phyloP scores from a whole-genome alignment of 2,888 invertebrate genomes.

The Drymonia ruficornis region DNA sequence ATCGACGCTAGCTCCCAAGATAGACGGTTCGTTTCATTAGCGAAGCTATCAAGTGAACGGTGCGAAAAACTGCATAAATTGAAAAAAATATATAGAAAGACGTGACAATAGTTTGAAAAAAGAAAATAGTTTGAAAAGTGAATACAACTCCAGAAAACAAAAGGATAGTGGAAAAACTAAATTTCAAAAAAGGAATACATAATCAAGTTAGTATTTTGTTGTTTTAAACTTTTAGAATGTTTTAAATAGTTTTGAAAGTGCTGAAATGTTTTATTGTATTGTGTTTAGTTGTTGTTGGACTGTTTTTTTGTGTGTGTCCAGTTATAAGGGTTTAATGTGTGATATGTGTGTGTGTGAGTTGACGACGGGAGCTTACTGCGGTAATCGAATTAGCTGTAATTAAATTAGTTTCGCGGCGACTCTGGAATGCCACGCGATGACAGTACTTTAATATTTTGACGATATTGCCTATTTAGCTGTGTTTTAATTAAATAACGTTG shows the following conservation, averaged over 20 bases:
- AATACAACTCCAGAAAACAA: neutral
- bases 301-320: conserved; percentile 11
- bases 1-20: conserved; percentile 66
- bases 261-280: neutral
- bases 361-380: conserved; percentile 59
- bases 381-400: conserved; percentile 81
- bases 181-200: no score
- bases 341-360: conserved; percentile 42
- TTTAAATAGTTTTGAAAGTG: neutral
- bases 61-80: conserved; percentile 25
- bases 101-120: neutral
- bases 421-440: conserved; percentile 47
- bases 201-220: no score
- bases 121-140: neutral
- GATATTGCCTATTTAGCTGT: conserved; percentile 27
- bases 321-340: conserved; percentile 7
- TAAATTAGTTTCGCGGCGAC: conserved; percentile 67
- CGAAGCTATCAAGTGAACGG: conserved; percentile 23
- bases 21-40: conserved; percentile 63
- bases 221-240: no score
- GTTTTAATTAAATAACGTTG: conserved; percentile 26
- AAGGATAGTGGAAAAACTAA: no score
- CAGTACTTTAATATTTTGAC: conserved; percentile 46
- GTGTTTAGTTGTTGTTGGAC: conserved; percentile 2
- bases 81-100: no score